Base-by-base conservation (phyloP, 2,888 invertebrate species). In the Zygogramma bicolorata region DNA sequence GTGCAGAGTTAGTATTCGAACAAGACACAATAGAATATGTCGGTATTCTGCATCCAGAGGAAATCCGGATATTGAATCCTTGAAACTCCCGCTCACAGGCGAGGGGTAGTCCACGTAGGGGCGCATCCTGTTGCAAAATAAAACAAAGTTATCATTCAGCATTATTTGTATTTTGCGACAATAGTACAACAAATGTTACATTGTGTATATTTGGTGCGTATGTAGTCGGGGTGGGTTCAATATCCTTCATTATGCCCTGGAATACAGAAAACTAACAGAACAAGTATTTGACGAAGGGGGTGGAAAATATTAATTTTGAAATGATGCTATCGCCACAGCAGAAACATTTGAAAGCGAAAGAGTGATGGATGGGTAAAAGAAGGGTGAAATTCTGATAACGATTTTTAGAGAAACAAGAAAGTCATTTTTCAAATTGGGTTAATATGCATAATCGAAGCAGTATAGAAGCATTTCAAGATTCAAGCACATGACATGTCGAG, bases 61-160 rank as follows among this genome's bases (percentile, higher is more conserved):
- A 71, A 73, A 60, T 71, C 65, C 68, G 78, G 72, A 76, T 76
- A 75, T 75, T 69, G 68, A 61, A 62, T 53, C 53, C 53, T 53
- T 60, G 15, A 60, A 27, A 58, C 63, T 38, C 57, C 40, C 60
- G 49, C 62, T 80, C 80, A 79, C 61, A 77, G 77, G 68, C 77
- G 79, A 70, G 77, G 73, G 71, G 76, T 78, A 80, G 80, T 77
- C 83, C 83, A 83, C 59, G 79, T 76, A 65, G 83, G 83, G 74
- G 74, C 79, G 73, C 83, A 83, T 73, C 83, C 83, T 83, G 81
- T 79, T 74, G 75, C 71, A 80, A 82, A 82, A 82, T 80, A 81
- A 81, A 83, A 81, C 79, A 81, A 81, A 77, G 27, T 74, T 73
- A 71, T 80, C 78, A 77, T 61, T 75, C n/a, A 22, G 40, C 40